A percentile compares a stretch with the other conserved stretches of the same genome.
Conservation (phyloP, 2,113 vertebrate species). For the Hiodon alosoides region DNA sequence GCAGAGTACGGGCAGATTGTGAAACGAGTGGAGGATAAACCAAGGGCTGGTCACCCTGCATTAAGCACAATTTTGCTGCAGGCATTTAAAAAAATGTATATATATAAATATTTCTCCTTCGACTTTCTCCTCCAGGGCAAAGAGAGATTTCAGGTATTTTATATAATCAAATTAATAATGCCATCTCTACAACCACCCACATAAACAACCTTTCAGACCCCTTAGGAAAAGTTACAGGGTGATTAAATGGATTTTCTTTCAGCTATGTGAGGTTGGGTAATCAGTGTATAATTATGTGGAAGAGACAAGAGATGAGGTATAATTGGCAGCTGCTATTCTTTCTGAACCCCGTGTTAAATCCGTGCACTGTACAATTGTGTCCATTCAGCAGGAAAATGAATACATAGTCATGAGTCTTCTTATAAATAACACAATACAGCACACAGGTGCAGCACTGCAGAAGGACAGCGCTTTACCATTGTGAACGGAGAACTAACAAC, state of each 20-base stretch:
- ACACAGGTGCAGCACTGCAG: not conserved
- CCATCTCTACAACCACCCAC: constrained; percentile 21
- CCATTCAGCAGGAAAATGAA: constrained; percentile 30
- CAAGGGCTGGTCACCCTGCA: not conserved
- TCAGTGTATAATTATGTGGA: constrained; percentile 40
- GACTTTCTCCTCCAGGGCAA: constrained; percentile 1
- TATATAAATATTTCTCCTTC: constrained; percentile 1
- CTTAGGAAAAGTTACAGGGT: constrained; percentile 24
- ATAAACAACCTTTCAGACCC: constrained; percentile 29
- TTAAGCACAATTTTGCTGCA: not conserved
- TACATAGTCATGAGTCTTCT: not conserved
- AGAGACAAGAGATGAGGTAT: constrained; percentile 34
- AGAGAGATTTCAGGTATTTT: constrained; percentile 18
- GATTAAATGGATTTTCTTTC: constrained; percentile 37
- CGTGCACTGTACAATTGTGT: constrained; percentile 30
- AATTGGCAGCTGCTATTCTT: constrained; percentile 46
- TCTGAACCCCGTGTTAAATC: constrained; percentile 26
- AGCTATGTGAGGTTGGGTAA: constrained; percentile 40
- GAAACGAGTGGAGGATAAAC: not conserved
- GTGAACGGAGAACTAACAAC: too few relatives aligned
- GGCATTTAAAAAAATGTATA: not conserved
- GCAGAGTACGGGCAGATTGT: not conserved
- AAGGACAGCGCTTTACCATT: too few relatives aligned
- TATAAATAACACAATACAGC: not conserved
- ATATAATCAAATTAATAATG: constrained; percentile 31